Evolutionary conservation across 2,113 vertebrate species (phyloP).

Genomic region (Canis aureus): DNA sequence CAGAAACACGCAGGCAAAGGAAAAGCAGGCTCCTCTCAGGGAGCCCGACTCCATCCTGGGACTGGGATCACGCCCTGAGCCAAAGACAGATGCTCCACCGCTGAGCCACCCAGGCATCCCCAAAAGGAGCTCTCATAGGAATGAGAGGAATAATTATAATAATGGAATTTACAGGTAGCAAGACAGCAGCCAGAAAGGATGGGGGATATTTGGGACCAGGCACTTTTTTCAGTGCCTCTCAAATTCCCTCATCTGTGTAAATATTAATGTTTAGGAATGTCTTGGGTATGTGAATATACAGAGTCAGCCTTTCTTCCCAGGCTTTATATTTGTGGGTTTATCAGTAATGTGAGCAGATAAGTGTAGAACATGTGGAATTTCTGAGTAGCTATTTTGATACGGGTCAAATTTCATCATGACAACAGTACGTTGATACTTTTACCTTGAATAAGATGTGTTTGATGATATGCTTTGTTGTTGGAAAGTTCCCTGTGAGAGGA

Average conservation of each 20-base stretch:
- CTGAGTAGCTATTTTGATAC: neutral
- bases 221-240: neutral
- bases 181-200: neutral
- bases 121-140: neutral
- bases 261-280: neutral
- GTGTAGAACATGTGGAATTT: neutral
- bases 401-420: constrained; percentile 22
- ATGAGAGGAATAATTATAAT: neutral
- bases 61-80: too few relatives aligned
- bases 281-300: neutral
- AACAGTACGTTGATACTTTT: neutral
- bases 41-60: too few relatives aligned
- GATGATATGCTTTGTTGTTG: neutral
- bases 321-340: neutral
- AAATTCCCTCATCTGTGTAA: neutral
- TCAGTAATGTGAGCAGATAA: neutral
- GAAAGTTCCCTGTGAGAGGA: neutral
- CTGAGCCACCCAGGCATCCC: neutral
- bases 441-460: neutral
- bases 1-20: too few relatives aligned
- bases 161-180: neutral
- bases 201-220: neutral
- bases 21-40: too few relatives aligned
- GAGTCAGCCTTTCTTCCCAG: neutral
- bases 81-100: too few relatives aligned